phyloP scores from a whole-genome alignment of 1,140 invertebrate species.

The Apis mellifera region DNA sequence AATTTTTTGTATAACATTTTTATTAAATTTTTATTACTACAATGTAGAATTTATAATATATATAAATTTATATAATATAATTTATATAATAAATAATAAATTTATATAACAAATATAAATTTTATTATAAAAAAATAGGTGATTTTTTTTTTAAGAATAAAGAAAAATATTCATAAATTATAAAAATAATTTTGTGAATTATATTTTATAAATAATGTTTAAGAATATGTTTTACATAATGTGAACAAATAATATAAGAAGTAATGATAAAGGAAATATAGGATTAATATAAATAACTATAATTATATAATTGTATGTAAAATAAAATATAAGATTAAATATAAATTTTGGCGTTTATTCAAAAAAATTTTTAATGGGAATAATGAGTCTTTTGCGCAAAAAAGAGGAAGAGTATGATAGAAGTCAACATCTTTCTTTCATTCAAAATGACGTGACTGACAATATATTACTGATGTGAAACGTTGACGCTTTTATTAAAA shows the following conservation, averaged over 20 bases:
- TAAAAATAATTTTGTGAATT: background rate
- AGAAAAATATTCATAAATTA: background rate
- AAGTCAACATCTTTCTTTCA: constrained; percentile 25
- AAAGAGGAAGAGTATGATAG: background rate
- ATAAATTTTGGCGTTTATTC: background rate
- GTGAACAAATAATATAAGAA: background rate
- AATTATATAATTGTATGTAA: background rate
- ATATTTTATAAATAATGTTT: background rate
- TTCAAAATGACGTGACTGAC: constrained; percentile 14
- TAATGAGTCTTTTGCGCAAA: background rate
- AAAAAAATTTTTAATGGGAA: background rate
- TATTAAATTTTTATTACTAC: no score
- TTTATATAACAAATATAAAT: background rate
- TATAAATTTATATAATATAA: background rate
- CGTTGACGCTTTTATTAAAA: constrained; percentile 15
- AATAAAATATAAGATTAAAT: background rate
- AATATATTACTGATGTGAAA: constrained; percentile 10
- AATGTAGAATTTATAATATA: no score
- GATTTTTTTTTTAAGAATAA: background rate
- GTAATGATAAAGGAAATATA: no score
- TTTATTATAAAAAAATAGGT: background rate
- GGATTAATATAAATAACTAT: background rate
- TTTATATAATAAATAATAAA: background rate
- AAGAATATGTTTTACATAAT: background rate
- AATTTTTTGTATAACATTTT: no score